These are phyloP conservation scores for Tenthredo mesomela DNA, from an alignment of 2,888 invertebrate species.

Conservation along the genomic window DNA sequence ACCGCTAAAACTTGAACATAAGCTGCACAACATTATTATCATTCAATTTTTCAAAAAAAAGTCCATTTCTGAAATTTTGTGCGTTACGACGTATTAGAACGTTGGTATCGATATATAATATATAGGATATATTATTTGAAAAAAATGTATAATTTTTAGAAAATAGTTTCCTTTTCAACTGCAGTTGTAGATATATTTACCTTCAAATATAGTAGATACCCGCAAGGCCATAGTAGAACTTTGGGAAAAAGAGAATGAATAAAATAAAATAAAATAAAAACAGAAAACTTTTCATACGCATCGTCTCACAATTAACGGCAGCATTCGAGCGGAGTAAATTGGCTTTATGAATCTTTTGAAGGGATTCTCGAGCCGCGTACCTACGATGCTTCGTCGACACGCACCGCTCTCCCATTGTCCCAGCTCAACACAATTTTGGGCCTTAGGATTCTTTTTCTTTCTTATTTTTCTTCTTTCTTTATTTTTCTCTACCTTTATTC, in stretches of 20 bases:
- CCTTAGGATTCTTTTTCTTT: slow-evolving; percentile 51
- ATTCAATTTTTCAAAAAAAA: too few relatives aligned
- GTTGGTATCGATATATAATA: too few relatives aligned
- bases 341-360: slow-evolving; percentile 44
- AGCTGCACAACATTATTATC: too few relatives aligned
- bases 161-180: neutral
- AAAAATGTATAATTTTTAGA: neutral
- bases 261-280: neutral
- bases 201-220: neutral
- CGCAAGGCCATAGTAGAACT: neutral
- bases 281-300: neutral
- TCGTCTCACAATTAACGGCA: slow-evolving; percentile 18
- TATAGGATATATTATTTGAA: neutral
- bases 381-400: slow-evolving; percentile 20
- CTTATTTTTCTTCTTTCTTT: slow-evolving; percentile 8
- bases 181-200: neutral
- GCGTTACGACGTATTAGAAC: too few relatives aligned
- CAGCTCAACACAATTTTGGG: slow-evolving; percentile 54
- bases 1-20: too few relatives aligned
- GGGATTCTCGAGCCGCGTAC: slow-evolving; percentile 23
- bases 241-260: neutral
- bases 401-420: slow-evolving; percentile 38
- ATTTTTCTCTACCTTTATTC: neutral
- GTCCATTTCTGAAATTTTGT: too few relatives aligned
- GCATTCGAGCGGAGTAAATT: slow-evolving; percentile 45